Evolutionary conservation across 1,140 invertebrate genomes (phyloP).

Genomic region (Heliconius nattereri): DNA sequence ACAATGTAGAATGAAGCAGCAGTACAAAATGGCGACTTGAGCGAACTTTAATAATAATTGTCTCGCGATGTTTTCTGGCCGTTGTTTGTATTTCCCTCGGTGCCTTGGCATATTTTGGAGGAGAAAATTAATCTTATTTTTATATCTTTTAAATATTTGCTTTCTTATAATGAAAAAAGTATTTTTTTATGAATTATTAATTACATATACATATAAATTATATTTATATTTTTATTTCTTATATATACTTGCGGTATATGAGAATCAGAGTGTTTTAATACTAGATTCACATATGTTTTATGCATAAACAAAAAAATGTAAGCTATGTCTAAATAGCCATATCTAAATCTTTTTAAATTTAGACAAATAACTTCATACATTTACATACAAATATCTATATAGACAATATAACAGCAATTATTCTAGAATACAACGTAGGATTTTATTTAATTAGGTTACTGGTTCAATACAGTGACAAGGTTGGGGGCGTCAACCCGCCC

Average conservation of each 20-base stretch:
- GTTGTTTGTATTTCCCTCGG: not conserved
- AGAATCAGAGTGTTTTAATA: too few relatives aligned
- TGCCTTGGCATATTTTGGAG: not conserved
- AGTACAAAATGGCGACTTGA: not conserved
- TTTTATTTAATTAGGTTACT: slow-evolving; percentile 10
- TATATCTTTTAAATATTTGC: not conserved
- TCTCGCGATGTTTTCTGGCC: not conserved
- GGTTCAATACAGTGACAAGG: slow-evolving; percentile 16
- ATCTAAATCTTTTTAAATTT: too few relatives aligned
- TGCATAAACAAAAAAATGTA: too few relatives aligned
- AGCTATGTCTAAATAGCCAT: too few relatives aligned
- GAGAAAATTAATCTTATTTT: not conserved
- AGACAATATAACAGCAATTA: not conserved
- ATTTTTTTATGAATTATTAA: not conserved
- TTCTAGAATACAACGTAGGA: not conserved
- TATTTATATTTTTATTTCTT: too few relatives aligned
- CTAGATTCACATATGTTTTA: too few relatives aligned
- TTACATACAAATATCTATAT: too few relatives aligned
- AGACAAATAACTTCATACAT: too few relatives aligned
- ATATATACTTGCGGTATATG: too few relatives aligned
- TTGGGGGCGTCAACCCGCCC: slow-evolving; percentile 11
- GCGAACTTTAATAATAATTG: not conserved
- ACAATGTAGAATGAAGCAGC: slow-evolving; percentile 3
- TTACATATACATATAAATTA: not conserved
- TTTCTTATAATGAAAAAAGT: not conserved